Evolutionary conservation across 2,113 vertebrate genomes (phyloP).

Genomic region (Sciurus niger): DNA sequence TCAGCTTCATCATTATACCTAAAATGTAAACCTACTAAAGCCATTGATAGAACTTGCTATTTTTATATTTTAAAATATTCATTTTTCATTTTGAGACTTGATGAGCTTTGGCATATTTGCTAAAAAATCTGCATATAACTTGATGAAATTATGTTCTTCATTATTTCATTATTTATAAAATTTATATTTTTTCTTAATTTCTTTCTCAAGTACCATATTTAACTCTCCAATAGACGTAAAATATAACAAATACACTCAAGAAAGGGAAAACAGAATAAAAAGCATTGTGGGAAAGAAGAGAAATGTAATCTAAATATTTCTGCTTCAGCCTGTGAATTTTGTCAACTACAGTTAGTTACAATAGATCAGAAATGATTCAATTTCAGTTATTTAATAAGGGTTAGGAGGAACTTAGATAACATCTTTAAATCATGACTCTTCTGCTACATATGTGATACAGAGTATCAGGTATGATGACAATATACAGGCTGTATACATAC

Average conservation of each 20-base stretch:
- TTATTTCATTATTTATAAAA: conserved; percentile 41
- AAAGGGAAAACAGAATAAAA: conserved; percentile 51
- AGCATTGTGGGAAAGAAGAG: background rate
- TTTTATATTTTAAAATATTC: background rate
- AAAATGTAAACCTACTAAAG: conserved; percentile 23
- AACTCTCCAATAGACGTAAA: background rate
- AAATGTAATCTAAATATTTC: conserved; percentile 12
- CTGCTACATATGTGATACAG: background rate
- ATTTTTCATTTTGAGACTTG: conserved; percentile 41
- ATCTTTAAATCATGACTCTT: conserved; percentile 40
- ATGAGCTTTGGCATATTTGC: background rate
- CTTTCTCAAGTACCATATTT: background rate
- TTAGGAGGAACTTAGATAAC: background rate
- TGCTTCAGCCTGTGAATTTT: conserved; percentile 28
- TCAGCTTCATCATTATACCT: background rate
- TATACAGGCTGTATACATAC: background rate
- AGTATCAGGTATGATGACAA: background rate
- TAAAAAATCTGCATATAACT: conserved; percentile 21
- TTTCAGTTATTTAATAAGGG: conserved; percentile 40
- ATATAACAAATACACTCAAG: conserved; percentile 9
- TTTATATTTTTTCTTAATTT: conserved; percentile 55
- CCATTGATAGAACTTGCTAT: conserved; percentile 11
- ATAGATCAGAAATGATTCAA: conserved; percentile 32
- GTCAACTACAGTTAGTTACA: conserved; percentile 3
- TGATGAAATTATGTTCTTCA: conserved; percentile 9